phyloP scores from a whole-genome alignment of 2,797 vertebrate genomes.

The Rhabdomys pumilio region DNA sequence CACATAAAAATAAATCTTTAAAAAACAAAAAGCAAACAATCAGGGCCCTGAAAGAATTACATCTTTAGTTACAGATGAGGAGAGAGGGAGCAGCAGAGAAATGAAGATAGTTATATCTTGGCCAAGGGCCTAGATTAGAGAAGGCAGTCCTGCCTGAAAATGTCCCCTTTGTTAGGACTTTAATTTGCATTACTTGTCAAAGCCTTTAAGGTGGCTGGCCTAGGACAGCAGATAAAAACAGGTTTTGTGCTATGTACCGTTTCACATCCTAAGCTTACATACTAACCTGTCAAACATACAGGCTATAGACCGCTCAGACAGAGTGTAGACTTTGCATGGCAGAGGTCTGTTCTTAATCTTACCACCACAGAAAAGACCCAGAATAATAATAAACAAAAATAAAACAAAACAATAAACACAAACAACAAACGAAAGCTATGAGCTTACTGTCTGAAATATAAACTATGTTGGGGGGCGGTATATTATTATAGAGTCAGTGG shows the following conservation, averaged over 20 bases:
- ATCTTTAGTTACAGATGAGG: constrained; percentile 32
- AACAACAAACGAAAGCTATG: background rate
- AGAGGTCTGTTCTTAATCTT: background rate
- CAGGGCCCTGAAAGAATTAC: background rate
- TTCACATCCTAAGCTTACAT: background rate
- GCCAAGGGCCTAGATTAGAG: background rate
- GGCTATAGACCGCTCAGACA: background rate
- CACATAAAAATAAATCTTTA: background rate
- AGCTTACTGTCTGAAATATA: background rate
- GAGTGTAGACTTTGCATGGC: background rate
- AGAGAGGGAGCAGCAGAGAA: background rate
- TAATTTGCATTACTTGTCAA: background rate
- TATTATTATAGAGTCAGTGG: background rate
- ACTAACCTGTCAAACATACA: background rate
- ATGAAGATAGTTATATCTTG: constrained; percentile 25
- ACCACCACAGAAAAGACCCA: background rate
- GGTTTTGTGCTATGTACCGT: background rate
- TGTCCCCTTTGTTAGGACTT: constrained; percentile 16
- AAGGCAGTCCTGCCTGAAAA: constrained; percentile 40
- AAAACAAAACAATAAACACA: background rate
- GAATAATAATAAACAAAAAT: background rate
- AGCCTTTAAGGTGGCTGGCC: constrained; percentile 10
- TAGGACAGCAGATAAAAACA: constrained; percentile 4
- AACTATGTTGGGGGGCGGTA: background rate
- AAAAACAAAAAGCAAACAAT: background rate